Evolutionary conservation across 1,140 invertebrate genomes (phyloP).

Genomic region (Gryllus bimaculatus): DNA sequence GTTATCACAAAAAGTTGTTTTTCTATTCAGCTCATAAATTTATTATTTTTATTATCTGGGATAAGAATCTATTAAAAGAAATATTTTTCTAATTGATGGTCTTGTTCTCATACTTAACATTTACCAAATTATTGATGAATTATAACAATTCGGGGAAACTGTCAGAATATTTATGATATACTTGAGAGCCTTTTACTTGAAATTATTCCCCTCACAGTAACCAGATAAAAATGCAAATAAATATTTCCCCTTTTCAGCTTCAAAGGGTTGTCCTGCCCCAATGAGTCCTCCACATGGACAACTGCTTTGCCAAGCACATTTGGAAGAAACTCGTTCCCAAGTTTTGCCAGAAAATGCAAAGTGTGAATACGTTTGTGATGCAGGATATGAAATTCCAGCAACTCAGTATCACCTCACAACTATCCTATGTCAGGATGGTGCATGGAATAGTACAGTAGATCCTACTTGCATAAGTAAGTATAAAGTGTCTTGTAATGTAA

Average conservation of each 20-base stretch:
- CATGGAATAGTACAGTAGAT: conserved; percentile 18
- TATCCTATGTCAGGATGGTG: neutral
- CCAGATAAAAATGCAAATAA: too few relatives aligned
- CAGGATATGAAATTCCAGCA: conserved; percentile 11
- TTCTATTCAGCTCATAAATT: too few relatives aligned
- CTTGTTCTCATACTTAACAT: too few relatives aligned
- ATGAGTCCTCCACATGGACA: conserved; percentile 18
- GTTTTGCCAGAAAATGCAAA: conserved; percentile 9
- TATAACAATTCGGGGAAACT: too few relatives aligned
- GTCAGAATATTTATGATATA: too few relatives aligned
- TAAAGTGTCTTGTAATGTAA: neutral
- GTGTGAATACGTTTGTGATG: conserved; percentile 17
- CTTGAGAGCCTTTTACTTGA: too few relatives aligned
- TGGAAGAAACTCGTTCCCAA: neutral
- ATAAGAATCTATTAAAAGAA: too few relatives aligned
- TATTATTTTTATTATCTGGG: too few relatives aligned
- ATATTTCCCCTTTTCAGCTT: neutral
- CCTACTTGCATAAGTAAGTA: conserved; percentile 17
- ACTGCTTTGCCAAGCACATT: conserved; percentile 13
- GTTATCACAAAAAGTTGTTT: too few relatives aligned
- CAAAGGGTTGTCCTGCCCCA: conserved; percentile 13
- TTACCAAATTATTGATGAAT: too few relatives aligned
- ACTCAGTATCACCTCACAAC: conserved; percentile 7
- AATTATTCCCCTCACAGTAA: too few relatives aligned
- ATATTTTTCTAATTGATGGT: too few relatives aligned